phyloP scores from a whole-genome alignment of 2,888 invertebrate species.

The Brachynemurus nebulosus region DNA sequence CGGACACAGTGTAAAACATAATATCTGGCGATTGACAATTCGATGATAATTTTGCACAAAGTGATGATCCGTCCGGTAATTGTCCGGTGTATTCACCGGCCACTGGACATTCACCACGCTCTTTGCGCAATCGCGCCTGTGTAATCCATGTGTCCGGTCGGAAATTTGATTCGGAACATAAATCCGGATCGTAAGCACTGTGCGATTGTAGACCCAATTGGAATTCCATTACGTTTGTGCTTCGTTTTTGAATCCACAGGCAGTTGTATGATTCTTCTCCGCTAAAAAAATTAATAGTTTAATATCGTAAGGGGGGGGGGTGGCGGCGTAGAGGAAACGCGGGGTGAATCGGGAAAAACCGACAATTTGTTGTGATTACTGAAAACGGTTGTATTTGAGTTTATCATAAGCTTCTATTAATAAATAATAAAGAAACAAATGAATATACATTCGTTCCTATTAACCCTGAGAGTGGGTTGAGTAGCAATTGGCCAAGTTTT shows the following conservation, averaged over 20 bases:
- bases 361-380: too few species aligned
- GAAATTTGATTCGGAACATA: constrained; percentile 24
- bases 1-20: constrained; percentile 51
- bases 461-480: too few species aligned
- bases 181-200: constrained; percentile 22
- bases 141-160: constrained; percentile 2
- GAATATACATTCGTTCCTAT: too few species aligned
- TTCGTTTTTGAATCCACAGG: constrained; percentile 41
- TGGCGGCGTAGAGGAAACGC: not conserved
- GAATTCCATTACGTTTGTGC: constrained; percentile 46
- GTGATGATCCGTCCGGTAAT: constrained; percentile 41
- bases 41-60: constrained; percentile 50
- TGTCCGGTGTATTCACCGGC: constrained; percentile 49
- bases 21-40: constrained; percentile 48
- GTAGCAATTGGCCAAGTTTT: too few species aligned
- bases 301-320: not conserved
- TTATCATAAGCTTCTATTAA: too few species aligned
- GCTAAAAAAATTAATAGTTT: constrained; percentile 30
- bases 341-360: not conserved
- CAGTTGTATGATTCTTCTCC: constrained; percentile 44
- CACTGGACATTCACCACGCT: constrained; percentile 41
- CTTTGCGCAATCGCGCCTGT: constrained; percentile 3
- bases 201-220: constrained; percentile 33
- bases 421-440: too few species aligned
- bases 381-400: too few species aligned